phyloP scores from a whole-genome alignment of 2,113 vertebrate genomes.

The Kryptolebias marmoratus region DNA sequence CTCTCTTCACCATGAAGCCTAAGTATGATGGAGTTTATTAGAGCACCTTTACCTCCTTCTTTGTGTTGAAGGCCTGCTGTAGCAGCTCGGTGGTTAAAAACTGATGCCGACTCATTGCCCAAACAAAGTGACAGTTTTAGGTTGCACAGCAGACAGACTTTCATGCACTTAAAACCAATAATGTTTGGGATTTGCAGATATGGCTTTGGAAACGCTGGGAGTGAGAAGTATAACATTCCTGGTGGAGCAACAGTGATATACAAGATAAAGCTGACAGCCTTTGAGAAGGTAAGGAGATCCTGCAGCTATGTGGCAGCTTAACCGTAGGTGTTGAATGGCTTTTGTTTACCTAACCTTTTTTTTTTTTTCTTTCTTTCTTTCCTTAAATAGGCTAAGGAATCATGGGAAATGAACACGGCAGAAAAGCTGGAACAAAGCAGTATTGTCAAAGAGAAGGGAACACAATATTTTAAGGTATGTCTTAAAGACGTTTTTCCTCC shows the following conservation, averaged over 20 bases:
- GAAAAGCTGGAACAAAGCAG: constrained; percentile 94
- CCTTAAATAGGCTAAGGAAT: constrained; percentile 88
- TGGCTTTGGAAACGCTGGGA: constrained; percentile 88
- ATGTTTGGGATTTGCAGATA: constrained; percentile 80
- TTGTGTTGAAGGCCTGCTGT: neutral
- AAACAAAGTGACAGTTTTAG: neutral
- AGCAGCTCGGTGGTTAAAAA: no score
- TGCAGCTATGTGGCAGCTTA: neutral
- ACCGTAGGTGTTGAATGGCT: neutral
- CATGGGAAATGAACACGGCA: constrained; percentile 93
- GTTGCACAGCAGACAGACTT: neutral
- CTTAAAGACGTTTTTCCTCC: neutral
- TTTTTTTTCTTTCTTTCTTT: neutral
- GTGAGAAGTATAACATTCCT: constrained; percentile 88
- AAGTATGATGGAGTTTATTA: constrained; percentile 80
- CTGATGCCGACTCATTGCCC: neutral
- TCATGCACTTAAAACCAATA: neutral
- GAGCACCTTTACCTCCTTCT: neutral
- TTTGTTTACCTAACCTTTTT: neutral
- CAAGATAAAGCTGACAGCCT: constrained; percentile 88
- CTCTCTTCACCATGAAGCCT: constrained; percentile 87
- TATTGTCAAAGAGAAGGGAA: constrained; percentile 95
- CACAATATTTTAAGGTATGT: constrained; percentile 94
- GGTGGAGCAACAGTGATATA: constrained; percentile 87
- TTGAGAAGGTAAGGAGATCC: constrained; percentile 89